Evolutionary conservation across 1,140 invertebrate species (phyloP), one percentile per base, ranked within the genome.

Genomic region (Rhagoletis zephyria): DNA sequence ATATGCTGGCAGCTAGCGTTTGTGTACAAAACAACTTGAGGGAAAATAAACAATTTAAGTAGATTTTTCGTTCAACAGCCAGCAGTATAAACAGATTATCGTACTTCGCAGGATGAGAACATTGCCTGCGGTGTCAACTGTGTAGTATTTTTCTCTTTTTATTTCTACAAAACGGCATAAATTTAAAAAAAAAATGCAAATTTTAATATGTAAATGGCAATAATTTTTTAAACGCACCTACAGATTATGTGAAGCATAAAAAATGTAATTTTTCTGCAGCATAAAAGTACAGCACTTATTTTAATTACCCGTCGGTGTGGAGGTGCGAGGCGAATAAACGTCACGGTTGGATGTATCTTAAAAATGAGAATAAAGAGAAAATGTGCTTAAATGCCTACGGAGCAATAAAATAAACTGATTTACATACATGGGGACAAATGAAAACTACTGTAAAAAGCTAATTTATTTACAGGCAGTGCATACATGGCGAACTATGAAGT

Each of bases 171-270:
- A 40, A 10, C 10, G 4, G 64, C n/a, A 67, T 67, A 67, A 67
- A 30, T 30, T 67, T n/a, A n/a, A n/a, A n/a, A n/a, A 67, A 7
- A 40, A 67, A 19, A 40, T 5, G 4, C 10, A 67, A 3, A 30
- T 67, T 67, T 67, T 67, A 67, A 67, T 67, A 67, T 40, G 4
- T 30, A 67, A 67, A 67, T 67, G 3, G 64, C 30, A 30, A 67
- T 67, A 1, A 67, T 19, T 67, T 67, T 67, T 3, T 67, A 40
- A 67, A 40, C 30, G 64, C 64, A 67, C n/a, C n/a, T 40, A 40
- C 14, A 67, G 6, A 67, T 5, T 67, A n/a, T 4, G 30, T 16
- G 30, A 67, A 40, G n/a, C 64, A 67, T 67, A 67, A 67, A 67
- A 67, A 67, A 40, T 40, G 30, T 19, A 4, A 67, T 67, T 67